These are phyloP conservation scores for Mantis religiosa DNA, from an alignment of 2,888 invertebrate species.

Conservation along the genomic window DNA sequence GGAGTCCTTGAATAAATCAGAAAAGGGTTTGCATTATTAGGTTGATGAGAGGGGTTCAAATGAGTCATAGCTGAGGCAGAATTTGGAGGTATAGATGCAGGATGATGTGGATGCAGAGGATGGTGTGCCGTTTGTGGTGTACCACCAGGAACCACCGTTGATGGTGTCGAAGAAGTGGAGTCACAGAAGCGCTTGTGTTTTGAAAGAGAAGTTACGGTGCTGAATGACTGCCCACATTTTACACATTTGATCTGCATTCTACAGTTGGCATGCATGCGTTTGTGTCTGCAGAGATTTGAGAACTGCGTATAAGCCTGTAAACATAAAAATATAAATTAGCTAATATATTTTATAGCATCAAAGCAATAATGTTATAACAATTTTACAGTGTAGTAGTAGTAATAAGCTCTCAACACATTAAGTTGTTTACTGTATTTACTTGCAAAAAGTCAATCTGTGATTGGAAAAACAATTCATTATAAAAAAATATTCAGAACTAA, in stretches of 20 bases:
- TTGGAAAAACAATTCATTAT: too few relatives aligned
- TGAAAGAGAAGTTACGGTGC: slow-evolving; percentile 83
- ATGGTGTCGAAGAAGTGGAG: slow-evolving; percentile 49
- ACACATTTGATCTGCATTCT: slow-evolving; percentile 89
- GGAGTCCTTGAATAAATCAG: slow-evolving; percentile 66
- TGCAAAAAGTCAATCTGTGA: too few relatives aligned
- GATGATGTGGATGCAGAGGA: slow-evolving; percentile 44
- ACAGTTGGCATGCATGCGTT: slow-evolving; percentile 96
- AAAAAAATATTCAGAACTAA: too few relatives aligned
- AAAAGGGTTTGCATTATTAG: slow-evolving; percentile 50
- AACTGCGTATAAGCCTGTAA: slow-evolving; percentile 95
- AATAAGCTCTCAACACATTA: too few relatives aligned
- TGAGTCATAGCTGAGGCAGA: slow-evolving; percentile 8
- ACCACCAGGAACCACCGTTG: slow-evolving; percentile 32
- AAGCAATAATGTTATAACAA: too few relatives aligned
- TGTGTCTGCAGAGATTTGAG: slow-evolving; percentile 98
- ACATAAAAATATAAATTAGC: slow-evolving; percentile 29
- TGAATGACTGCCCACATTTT: slow-evolving; percentile 91
- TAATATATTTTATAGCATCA: background rate
- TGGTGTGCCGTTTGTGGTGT: slow-evolving; percentile 40
- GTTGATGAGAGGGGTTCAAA: slow-evolving; percentile 30
- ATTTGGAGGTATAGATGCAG: background rate
- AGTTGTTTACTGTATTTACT: too few relatives aligned
- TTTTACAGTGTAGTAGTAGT: too few relatives aligned
- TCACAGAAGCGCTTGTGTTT: slow-evolving; percentile 97